Conservation (phyloP, 1,140 invertebrate genomes). For the Pteromalus puparum region DNA sequence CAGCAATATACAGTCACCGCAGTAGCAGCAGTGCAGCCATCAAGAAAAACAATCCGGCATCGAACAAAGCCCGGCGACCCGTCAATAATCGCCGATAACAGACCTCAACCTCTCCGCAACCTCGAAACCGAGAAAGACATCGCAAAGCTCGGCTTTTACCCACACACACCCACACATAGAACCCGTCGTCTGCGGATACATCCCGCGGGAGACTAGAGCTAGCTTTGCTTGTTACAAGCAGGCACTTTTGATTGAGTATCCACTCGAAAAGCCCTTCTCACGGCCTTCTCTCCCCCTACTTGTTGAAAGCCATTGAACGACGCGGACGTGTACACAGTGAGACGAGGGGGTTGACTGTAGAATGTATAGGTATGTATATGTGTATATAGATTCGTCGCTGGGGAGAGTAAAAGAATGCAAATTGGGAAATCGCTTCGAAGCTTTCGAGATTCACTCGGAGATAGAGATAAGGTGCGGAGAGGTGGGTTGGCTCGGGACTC, state of each 20-base stretch:
- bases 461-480: not conserved
- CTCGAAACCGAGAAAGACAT: constrained; percentile 3
- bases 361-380: not conserved
- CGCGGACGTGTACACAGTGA: constrained; percentile 26
- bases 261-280: constrained; percentile 55
- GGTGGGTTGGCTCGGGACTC: not conserved
- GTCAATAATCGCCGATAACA: not conserved
- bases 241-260: constrained; percentile 64
- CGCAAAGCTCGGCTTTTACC: not conserved
- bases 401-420: not conserved
- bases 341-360: not conserved
- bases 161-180: not conserved
- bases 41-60: constrained; percentile 1
- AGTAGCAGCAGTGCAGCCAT: not conserved
- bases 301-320: constrained; percentile 62
- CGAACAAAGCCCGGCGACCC: not conserved
- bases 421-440: not conserved
- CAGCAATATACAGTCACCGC: too few relatives aligned
- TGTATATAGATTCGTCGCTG: too few relatives aligned
- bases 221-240: constrained; percentile 58
- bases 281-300: constrained; percentile 39
- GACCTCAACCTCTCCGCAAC: not conserved
- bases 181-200: not conserved
- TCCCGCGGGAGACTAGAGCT: not conserved
- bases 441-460: not conserved